Base-by-base conservation (phyloP, 2,113 vertebrate species). In the Camelus dromedarius region DNA sequence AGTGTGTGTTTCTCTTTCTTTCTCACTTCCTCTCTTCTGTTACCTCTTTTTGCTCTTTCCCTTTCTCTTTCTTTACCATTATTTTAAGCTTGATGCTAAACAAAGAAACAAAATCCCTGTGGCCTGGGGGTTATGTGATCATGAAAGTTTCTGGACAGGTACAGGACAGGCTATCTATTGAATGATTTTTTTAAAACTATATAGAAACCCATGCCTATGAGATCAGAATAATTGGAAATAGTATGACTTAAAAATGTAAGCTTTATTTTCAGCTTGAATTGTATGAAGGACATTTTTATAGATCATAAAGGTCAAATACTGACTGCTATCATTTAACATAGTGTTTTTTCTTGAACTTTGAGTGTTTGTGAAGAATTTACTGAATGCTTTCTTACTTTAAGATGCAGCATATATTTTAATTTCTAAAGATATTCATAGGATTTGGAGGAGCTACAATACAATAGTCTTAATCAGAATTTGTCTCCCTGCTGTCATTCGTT, bases 401-500 rank as follows among this genome's bases (percentile, higher is more conserved):
- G 35, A 30, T 89, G 24, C 28, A 80, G 28, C 54, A 86, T 86
- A 48, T 73, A 75, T 96, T 97, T 93, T 89, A 89, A 73, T 91
- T 95, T 97, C 50, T 76, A 38, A 96, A 82, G 54, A 86, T 91
- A 94, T 91, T 94, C 86, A 52, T 82, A 94, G 56, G 19, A 46
- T 76, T 92, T 94, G 24, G 16, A 95, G 67, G 42, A 79, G 79
- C 50, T 46, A 28, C 5, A 94, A 16, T 79, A 83, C 77, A 96
- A 93, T 95, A 96, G 35, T 38, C 30, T 96, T 96, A 94, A 97
- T 96, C 85, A 97, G 77, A 94, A 75, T 93, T 64, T 87, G 42
- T 94, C 81, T 97, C 19, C 13, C 35, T 95, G 60, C 89, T 96
- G 62, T 82, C 76, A 77, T 96, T 95, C 81, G 38, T 90, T 91